phyloP scores from a whole-genome alignment of 1,140 invertebrate genomes.

The Drosophila arawakana region DNA sequence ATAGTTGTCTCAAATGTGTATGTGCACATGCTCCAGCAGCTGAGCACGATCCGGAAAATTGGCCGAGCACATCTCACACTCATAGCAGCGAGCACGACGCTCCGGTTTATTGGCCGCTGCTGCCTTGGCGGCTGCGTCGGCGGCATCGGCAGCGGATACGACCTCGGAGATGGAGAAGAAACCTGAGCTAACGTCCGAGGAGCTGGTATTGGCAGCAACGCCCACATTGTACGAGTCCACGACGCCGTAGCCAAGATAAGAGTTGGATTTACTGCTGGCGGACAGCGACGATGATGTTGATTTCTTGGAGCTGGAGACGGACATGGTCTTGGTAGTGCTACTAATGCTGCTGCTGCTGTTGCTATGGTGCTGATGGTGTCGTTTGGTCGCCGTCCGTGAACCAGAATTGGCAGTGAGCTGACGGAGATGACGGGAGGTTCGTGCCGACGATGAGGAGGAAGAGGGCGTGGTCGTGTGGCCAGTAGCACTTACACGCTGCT shows the following conservation, averaged over 20 bases:
- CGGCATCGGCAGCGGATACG: slow-evolving; percentile 70
- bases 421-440: slow-evolving; percentile 64
- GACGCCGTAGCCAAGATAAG: slow-evolving; percentile 66
- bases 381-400: slow-evolving; percentile 36
- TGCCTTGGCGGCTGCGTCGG: slow-evolving; percentile 67
- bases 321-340: slow-evolving; percentile 15
- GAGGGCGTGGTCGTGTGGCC: slow-evolving; percentile 32
- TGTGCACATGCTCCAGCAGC: slow-evolving; percentile 90
- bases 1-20: slow-evolving; percentile 89
- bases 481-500: slow-evolving; percentile 45
- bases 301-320: slow-evolving; percentile 41
- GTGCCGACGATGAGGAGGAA: slow-evolving; percentile 49
- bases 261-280: slow-evolving; percentile 40
- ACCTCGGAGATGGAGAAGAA: slow-evolving; percentile 80
- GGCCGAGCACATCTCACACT: slow-evolving; percentile 92
- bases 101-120: slow-evolving; percentile 54
- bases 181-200: slow-evolving; percentile 64
- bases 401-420: slow-evolving; percentile 53
- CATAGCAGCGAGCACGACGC: slow-evolving; percentile 84
- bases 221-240: slow-evolving; percentile 65
- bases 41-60: slow-evolving; percentile 90
- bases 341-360: slow-evolving; percentile 17
- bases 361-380: slow-evolving; percentile 1
- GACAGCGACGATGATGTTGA: slow-evolving; percentile 6
- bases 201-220: slow-evolving; percentile 52